phyloP scores from a whole-genome alignment of 2,888 invertebrate genomes.

The Caradrina clavipalpis region DNA sequence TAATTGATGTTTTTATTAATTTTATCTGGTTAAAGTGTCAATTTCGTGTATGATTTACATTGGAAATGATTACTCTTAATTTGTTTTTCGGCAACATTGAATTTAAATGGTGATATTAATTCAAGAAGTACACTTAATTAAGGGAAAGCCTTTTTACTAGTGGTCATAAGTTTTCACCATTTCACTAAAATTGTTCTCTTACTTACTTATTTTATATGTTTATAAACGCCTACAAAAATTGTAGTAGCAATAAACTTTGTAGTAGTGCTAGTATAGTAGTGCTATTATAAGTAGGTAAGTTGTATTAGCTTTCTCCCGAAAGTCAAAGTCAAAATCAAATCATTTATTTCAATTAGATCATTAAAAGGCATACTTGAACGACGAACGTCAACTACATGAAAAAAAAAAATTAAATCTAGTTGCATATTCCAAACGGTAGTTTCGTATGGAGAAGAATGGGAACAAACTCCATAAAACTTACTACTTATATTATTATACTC shows the following conservation, averaged over 20 bases:
- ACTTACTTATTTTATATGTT: not conserved
- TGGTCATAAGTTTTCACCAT: constrained; percentile 11
- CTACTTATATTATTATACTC: too few relatives aligned
- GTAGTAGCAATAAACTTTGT: constrained; percentile 35
- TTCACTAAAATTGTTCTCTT: constrained; percentile 4
- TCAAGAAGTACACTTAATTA: not conserved
- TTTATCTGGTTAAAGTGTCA: constrained; percentile 33
- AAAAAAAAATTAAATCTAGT: too few relatives aligned
- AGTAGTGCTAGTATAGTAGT: too few relatives aligned
- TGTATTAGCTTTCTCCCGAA: too few relatives aligned
- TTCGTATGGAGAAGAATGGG: too few relatives aligned
- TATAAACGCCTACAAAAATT: constrained; percentile 32
- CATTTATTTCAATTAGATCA: too few relatives aligned
- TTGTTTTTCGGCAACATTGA: constrained; percentile 23
- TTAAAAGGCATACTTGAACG: too few relatives aligned
- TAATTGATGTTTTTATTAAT: constrained; percentile 41
- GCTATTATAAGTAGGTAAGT: too few relatives aligned
- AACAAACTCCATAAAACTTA: too few relatives aligned
- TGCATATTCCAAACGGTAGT: too few relatives aligned
- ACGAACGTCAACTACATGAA: too few relatives aligned
- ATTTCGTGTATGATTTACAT: constrained; percentile 40
- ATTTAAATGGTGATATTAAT: constrained; percentile 35
- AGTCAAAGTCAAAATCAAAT: too few relatives aligned
- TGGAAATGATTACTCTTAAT: constrained; percentile 44
- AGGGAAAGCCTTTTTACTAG: constrained; percentile 9